Conservation (phyloP, 2,113 vertebrate genomes). For the Martes martes region DNA sequence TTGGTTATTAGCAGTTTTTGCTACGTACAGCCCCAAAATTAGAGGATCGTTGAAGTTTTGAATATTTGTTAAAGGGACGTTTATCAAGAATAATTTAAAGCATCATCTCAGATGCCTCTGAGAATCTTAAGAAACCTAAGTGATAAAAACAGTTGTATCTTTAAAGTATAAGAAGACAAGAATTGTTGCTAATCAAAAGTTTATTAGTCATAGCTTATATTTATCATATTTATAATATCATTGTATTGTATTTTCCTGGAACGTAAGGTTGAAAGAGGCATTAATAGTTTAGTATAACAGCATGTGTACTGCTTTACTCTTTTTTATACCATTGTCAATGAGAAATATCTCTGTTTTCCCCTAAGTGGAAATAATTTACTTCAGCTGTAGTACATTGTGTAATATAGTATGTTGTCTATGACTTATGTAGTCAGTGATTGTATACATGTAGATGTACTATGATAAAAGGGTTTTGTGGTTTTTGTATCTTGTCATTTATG, state of each 20-base stretch:
- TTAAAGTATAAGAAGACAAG: neutral
- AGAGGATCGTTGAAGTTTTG: neutral
- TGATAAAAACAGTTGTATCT: neutral
- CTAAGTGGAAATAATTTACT: neutral
- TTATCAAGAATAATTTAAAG: slow-evolving; percentile 30
- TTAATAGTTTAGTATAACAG: neutral
- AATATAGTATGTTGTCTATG: neutral
- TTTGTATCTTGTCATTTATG: slow-evolving; percentile 5
- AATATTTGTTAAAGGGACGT: slow-evolving; percentile 19
- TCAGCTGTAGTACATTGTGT: neutral
- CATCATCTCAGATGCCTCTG: neutral
- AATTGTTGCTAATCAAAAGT: neutral
- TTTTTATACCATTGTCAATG: neutral
- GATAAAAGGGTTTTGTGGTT: neutral
- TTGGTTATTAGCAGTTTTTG: slow-evolving; percentile 7
- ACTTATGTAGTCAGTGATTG: neutral
- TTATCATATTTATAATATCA: neutral
- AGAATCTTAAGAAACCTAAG: slow-evolving; percentile 4
- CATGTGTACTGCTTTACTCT: neutral
- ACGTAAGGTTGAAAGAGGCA: neutral
- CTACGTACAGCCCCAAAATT: neutral
- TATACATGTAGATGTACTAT: neutral
- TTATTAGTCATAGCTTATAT: slow-evolving; percentile 7
- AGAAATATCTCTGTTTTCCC: neutral
- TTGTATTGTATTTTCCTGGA: neutral